Evolutionary conservation across 1,140 invertebrate genomes (phyloP).

Genomic region (Sinonovacula constricta): DNA sequence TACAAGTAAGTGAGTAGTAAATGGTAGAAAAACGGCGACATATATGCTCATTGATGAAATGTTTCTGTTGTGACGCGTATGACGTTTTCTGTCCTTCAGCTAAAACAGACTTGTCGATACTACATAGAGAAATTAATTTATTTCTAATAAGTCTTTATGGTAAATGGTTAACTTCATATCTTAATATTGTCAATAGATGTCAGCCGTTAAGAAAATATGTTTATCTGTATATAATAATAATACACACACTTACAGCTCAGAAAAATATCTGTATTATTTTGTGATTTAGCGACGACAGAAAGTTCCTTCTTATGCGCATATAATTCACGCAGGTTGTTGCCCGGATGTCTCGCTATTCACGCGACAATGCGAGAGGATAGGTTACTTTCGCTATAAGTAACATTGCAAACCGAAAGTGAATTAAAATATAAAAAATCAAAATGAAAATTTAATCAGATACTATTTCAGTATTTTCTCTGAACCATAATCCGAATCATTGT

Average conservation of each 20-base stretch:
- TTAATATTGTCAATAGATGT: no score
- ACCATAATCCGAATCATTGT: no score
- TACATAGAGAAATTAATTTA: background rate
- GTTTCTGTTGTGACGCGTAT: background rate
- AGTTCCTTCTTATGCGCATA: slow-evolving; percentile 44
- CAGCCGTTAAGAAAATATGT: no score
- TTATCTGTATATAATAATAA: background rate
- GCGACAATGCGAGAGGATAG: no score
- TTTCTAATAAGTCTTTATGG: background rate
- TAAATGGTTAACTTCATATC: background rate
- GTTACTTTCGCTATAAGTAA: no score
- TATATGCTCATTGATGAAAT: no score
- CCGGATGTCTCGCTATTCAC: slow-evolving; percentile 47
- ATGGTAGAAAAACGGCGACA: no score
- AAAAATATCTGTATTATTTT: slow-evolving; percentile 38
- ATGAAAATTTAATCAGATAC: no score
- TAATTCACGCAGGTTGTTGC: slow-evolving; percentile 49
- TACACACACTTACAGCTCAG: slow-evolving; percentile 25
- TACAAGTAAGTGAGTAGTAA: no score
- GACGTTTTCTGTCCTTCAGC: background rate
- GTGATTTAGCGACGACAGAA: slow-evolving; percentile 44
- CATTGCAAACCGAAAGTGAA: no score
- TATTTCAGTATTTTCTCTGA: no score
- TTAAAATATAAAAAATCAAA: no score
- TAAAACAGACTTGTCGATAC: background rate